Evolutionary conservation across 2,888 invertebrate genomes (phyloP).

Genomic region (Timandra comae): DNA sequence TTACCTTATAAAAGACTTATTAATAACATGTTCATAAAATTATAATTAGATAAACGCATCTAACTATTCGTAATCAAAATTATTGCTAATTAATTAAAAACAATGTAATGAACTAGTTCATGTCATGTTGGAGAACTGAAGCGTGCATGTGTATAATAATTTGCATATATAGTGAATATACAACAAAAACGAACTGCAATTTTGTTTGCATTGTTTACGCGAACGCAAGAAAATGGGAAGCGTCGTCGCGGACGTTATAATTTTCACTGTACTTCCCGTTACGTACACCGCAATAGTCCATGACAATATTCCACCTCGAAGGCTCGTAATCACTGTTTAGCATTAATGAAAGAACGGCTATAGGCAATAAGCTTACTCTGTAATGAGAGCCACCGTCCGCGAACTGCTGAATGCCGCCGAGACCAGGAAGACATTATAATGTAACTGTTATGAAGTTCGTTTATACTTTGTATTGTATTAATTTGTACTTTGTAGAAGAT

Average conservation of each 20-base stretch:
- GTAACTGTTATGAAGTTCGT: no score
- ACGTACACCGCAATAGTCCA: constrained; percentile 48
- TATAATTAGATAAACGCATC: no score
- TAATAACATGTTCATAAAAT: no score
- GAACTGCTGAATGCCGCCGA: constrained; percentile 33
- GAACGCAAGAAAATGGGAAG: constrained; percentile 33
- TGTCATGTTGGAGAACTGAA: no score
- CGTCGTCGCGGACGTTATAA: constrained; percentile 48
- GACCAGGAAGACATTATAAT: constrained; percentile 21
- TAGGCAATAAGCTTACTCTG: constrained; percentile 42
- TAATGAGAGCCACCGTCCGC: constrained; percentile 49
- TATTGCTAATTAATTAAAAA: constrained; percentile 5
- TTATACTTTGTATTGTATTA: no score
- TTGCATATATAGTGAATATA: background rate
- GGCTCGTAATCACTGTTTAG: constrained; percentile 52
- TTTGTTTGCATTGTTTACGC: no score
- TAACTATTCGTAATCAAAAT: no score
- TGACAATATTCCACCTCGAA: constrained; percentile 50
- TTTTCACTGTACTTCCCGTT: constrained; percentile 59
- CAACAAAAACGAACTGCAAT: constrained; percentile 1
- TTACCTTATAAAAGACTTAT: no score
- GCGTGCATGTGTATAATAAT: constrained; percentile 1
- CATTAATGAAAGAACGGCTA: constrained; percentile 54
- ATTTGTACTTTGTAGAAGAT: no score
- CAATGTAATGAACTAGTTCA: constrained; percentile 1